Base-by-base conservation (phyloP, 2,113 vertebrate genomes). In the Chelonoidis abingdonii region DNA sequence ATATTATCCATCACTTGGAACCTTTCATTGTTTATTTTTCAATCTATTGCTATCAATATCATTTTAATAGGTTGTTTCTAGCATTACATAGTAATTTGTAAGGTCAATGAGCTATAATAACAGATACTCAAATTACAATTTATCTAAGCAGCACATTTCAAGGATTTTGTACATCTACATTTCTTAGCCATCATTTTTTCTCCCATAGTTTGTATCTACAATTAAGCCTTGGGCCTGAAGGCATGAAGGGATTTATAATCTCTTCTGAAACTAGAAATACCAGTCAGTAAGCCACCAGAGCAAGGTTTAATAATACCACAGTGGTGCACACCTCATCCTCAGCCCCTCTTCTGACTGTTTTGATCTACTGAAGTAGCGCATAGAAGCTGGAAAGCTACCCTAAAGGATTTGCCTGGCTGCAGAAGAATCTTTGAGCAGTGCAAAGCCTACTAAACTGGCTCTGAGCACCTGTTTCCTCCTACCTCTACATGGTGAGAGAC, bases 121-220 rank as follows among this genome's bases (percentile, higher is more conserved):
- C 3, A 8, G 21, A 62, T 65, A 3, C 12, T 83, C 10, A 56
- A 0, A 75, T 57, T 80, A 86, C 81, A 31, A 16, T 65, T 65
- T 65, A 65, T 21, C 2, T 9, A 22, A 92, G 80, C 8, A 88
- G 0, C 13, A 78, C 5, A 2, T 0, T 0, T 0, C 29, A 24
- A 17, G 47, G 56, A 29, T 75, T 89, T 92, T 88, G 59, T 21
- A 86, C 47, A 24, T 2, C 6, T 5, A 8, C 25, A 0, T 79
- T 83, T 89, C 29, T 82, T 27, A 6, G 5, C 22, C 35, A 86
- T 8, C 13, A 44, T 69, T 84, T 91, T 2, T 11, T 1, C 1
- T 35, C 29, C 14, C 59, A 35, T 65, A 8, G 29, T 31, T 65
- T 65, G 31, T 31, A 31, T 65, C 31, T 65, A 6, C 31, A 17